These are phyloP conservation scores for Caenorhabditis sp. DNA, from an alignment of 2,888 invertebrate species.

Conservation along the genomic window DNA sequence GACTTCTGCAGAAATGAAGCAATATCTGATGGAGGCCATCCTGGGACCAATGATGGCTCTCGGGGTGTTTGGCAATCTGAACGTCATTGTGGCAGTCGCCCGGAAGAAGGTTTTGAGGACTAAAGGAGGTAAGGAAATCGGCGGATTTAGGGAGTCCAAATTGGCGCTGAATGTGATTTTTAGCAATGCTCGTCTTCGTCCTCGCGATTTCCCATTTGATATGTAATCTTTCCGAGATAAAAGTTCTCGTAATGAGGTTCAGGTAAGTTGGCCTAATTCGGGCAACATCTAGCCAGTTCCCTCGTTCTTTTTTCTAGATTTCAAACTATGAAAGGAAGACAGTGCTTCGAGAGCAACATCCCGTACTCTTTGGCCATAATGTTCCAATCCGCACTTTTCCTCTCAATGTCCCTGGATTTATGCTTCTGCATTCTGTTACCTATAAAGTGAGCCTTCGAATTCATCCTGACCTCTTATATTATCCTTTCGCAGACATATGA, in stretches of 20 bases:
- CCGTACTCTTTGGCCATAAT: constrained; percentile 33
- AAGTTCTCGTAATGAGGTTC: constrained; percentile 13
- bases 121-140: constrained; percentile 42
- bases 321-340: constrained; percentile 24
- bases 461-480: not conserved
- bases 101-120: constrained; percentile 33
- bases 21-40: constrained; percentile 17
- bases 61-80: not conserved
- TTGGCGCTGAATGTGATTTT: too few species aligned
- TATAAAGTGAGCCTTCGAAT: constrained; percentile 19
- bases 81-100: constrained; percentile 29
- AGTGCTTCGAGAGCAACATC: constrained; percentile 33
- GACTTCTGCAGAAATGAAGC: constrained; percentile 5
- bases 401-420: constrained; percentile 37
- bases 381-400: constrained; percentile 38
- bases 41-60: constrained; percentile 31
- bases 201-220: constrained; percentile 36
- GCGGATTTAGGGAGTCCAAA: too few species aligned
- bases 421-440: constrained; percentile 42
- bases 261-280: constrained; percentile 5
- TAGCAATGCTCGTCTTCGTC: constrained; percentile 40
- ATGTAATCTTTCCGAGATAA: constrained; percentile 37
- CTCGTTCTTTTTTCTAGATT: constrained; percentile 16
- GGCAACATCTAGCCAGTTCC: not conserved
- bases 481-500: constrained; percentile 27